Evolutionary conservation across 2,888 invertebrate species (phyloP), one percentile per base, ranked within the genome.

Genomic region (Brachyopa scutellaris): DNA sequence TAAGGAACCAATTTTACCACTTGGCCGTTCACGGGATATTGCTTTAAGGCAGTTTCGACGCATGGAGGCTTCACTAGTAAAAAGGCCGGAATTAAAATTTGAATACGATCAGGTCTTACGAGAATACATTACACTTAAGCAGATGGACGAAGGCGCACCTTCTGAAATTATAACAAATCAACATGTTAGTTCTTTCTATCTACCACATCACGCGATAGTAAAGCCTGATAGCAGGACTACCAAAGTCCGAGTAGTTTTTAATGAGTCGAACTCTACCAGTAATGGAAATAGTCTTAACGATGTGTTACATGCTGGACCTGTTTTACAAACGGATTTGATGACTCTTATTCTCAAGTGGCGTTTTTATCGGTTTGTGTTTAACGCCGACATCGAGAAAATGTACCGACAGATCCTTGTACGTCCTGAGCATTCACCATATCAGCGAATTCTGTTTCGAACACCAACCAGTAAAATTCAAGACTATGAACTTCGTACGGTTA

Each of bases 331-430:
- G 1, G 86, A 86, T 33, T 74, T 86, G 5, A 83, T 73, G 7
- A 33, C 84, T 0, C 59, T 86, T 11, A 36, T 85, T 1, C 19
- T 85, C 0, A 40, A 72, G 17, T 86, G 86, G 64, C 70, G 85
- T 9, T 62, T 79, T 7, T 82, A 78, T 49, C 49, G 33, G 3
- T 77, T 79, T 15, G 85, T 84, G 0, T 82, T 86, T 11, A 85
- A 85, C 11, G 85, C 85, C 5, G 85, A 87, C 38, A 85, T 85
- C 4, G 78, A 84, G 13, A 84, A 86, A 38, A 86, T 85, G 85
- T 86, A 85, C 69, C 67, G 85, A 6, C 85, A 85, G 33, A 85
- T 86, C 17, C 19, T 42, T 9, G 70, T 86, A 0, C 31, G 66
- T 11, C 38, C 53, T 2, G 31, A 73, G 19, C 84, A 85, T 51